Evolutionary conservation across 2,888 invertebrate genomes (phyloP), one percentile per base, ranked within the genome.

Genomic region (Schizaphis graminum): DNA sequence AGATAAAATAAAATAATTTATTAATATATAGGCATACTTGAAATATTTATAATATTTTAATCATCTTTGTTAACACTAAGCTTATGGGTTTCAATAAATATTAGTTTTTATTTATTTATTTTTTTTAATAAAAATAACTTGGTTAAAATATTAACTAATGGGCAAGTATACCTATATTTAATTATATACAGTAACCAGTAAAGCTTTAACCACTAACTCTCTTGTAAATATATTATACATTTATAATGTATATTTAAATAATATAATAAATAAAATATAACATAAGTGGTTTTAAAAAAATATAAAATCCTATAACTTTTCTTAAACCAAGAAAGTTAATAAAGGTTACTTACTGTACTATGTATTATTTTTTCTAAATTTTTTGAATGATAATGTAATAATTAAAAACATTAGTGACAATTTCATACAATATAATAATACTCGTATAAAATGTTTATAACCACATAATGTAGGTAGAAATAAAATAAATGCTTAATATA

Each of bases 401-500:
- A 53, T 67, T 16, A 13, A 47, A 44, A 86, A 24, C 13, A 44
- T 44, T 86, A 5, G 13, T 47, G 44, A 28, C n/a, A 28, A 35
- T 77, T 77, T 47, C n/a, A 28, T 28, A 5, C 16, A 41, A 47
- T 86, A 28, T 13, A 87, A n/a, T 87, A 47, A 87, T 47, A 28
- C 10, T 11, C 26, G 28, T 67, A 67, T n/a, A 67, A 28, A n/a
- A n/a, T 67, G 85, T 67, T 87, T 28, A 47, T 28, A 67, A 86
- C 21, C 49, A 67, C 67, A 47, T 49, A 21, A 21, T 91, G n/a
- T 61, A 16, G 86, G n/a, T 44, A 77, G 16, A 8, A 8, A 49
- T 61, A 35, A 87, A 67, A 87, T 67, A 35, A 86, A 67, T 28
- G 87, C 4, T 53, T 87, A 44, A 57, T 92, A n/a, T 67, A 87